phyloP scores from a whole-genome alignment of 1,140 invertebrate species.

The Theocolax elegans region DNA sequence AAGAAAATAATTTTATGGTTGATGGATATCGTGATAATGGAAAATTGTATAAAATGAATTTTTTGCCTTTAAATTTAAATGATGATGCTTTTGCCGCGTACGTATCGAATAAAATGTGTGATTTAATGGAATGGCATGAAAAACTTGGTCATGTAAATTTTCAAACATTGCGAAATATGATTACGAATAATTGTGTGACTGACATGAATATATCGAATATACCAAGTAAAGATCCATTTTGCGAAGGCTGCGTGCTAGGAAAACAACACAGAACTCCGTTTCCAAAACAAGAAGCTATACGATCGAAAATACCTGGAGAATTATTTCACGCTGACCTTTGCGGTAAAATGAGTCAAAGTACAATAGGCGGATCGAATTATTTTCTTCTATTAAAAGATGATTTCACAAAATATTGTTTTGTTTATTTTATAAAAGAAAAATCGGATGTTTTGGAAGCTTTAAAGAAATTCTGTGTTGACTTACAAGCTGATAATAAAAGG shows the following conservation, averaged over 20 bases:
- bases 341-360: slow-evolving; percentile 18
- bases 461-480: slow-evolving; percentile 27
- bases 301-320: slow-evolving; percentile 19
- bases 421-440: slow-evolving; percentile 56
- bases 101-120: neutral
- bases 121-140: slow-evolving; percentile 42
- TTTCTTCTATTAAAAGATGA: slow-evolving; percentile 34
- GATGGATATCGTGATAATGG: neutral
- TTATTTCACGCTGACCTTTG: slow-evolving; percentile 28
- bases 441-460: slow-evolving; percentile 47
- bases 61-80: neutral
- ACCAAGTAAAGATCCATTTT: slow-evolving; percentile 32
- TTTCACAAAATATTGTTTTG: slow-evolving; percentile 39
- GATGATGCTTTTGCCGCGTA: neutral
- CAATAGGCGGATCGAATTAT: slow-evolving; percentile 26
- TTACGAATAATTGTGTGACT: slow-evolving; percentile 23
- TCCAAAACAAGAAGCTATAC: slow-evolving; percentile 4
- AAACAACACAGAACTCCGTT: slow-evolving; percentile 33
- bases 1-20: neutral
- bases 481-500: slow-evolving; percentile 13
- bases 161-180: slow-evolving; percentile 37
- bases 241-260: slow-evolving; percentile 27
- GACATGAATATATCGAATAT: neutral
- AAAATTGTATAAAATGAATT: neutral
- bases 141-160: slow-evolving; percentile 43